phyloP scores from a whole-genome alignment of 2,888 invertebrate genomes.

The Zonitis immaculata region DNA sequence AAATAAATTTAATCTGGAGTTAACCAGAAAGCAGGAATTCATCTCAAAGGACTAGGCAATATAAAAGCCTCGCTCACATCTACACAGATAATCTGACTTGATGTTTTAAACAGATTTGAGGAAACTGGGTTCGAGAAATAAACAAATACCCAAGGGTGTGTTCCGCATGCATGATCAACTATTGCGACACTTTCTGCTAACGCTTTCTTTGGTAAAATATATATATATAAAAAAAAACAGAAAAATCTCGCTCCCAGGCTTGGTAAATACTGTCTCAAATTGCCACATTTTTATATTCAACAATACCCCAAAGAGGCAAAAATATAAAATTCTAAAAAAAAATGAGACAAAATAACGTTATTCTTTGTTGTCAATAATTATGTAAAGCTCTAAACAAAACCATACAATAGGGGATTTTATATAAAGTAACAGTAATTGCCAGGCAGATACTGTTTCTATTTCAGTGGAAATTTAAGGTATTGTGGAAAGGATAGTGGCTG shows the following conservation, averaged over 20 bases:
- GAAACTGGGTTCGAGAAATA: conserved; percentile 20
- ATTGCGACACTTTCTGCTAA: conserved; percentile 14
- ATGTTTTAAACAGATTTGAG: conserved; percentile 20
- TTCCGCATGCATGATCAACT: conserved; percentile 23
- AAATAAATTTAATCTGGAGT: neutral
- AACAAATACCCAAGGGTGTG: conserved; percentile 18
- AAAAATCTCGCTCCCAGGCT: conserved; percentile 8
- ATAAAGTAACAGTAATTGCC: conserved; percentile 1
- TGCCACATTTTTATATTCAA: conserved; percentile 2
- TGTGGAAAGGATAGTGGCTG: conserved; percentile 11
- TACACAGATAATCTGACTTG: conserved; percentile 10
- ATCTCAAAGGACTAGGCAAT: neutral
- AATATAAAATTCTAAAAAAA: no score
- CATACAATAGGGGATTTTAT: neutral
- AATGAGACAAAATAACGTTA: no score
- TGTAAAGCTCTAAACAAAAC: neutral
- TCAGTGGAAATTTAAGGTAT: conserved; percentile 2
- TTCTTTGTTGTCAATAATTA: neutral
- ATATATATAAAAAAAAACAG: no score
- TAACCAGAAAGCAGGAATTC: neutral
- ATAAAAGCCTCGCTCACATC: neutral
- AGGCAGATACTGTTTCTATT: neutral
- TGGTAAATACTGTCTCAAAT: conserved; percentile 9
- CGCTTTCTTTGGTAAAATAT: conserved; percentile 6
- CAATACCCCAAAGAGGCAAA: neutral